Conservation (phyloP, 2,113 vertebrate genomes). For the Micromys minutus region DNA sequence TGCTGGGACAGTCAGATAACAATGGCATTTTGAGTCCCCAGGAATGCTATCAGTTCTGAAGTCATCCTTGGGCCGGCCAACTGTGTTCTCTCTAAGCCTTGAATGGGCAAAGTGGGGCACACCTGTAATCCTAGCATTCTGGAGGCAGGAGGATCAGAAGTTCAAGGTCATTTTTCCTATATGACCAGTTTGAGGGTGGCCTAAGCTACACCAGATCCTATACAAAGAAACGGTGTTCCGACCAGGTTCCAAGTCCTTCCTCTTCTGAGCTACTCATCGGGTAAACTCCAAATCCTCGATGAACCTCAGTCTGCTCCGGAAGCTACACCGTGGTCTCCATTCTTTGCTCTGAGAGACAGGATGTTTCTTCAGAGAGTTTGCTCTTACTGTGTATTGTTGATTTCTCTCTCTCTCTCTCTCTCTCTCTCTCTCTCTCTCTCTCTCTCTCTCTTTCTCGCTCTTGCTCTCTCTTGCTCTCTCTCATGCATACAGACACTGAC, state of each 20-base stretch:
- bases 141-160: not conserved
- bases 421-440: fast-evolving
- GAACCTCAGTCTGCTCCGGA: not conserved
- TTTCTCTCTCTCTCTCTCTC: too few relatives aligned
- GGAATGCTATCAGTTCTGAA: not conserved
- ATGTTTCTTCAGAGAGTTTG: not conserved
- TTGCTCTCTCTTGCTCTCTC: too few relatives aligned
- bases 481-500: too few relatives aligned
- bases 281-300: not conserved
- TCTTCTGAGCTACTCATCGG: not conserved
- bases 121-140: not conserved
- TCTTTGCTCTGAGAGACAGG: not conserved
- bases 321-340: not conserved
- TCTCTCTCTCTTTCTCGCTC: too few relatives aligned
- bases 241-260: not conserved
- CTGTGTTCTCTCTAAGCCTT: not conserved
- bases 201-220: not conserved
- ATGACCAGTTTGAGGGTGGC: not conserved
- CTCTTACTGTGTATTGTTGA: not conserved
- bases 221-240: not conserved
- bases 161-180: too few relatives aligned
- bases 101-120: too few relatives aligned
- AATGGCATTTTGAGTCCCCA: not conserved
- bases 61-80: too few relatives aligned
- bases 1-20: not conserved